phyloP scores from a whole-genome alignment of 2,888 invertebrate genomes.

The Minunthozetes semirufus region DNA sequence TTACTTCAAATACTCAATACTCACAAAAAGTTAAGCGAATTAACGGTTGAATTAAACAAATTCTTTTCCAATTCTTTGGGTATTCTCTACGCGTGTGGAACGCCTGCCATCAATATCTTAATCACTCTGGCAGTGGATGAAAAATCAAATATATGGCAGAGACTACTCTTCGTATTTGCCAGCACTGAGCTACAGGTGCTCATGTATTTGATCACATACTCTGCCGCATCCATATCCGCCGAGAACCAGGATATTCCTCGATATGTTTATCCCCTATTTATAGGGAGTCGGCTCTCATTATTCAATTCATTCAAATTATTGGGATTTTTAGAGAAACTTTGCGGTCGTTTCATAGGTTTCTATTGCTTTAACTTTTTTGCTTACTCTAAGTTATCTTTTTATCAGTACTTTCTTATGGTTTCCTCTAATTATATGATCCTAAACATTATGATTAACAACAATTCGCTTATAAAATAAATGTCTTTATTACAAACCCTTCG shows the following conservation, averaged over 20 bases:
- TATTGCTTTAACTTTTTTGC: constrained; percentile 6
- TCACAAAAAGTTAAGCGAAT: background rate
- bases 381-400: background rate
- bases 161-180: background rate
- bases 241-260: background rate
- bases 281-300: background rate
- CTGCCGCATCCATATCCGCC: background rate
- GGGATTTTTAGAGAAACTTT: background rate
- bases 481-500: too few relatives aligned
- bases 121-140: background rate
- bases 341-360: background rate
- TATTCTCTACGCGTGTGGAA: background rate
- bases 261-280: background rate
- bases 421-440: background rate
- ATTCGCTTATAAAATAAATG: too few relatives aligned
- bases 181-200: background rate
- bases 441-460: too few relatives aligned
- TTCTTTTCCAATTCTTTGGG: constrained; percentile 1
- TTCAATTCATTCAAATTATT: background rate
- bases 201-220: background rate
- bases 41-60: background rate
- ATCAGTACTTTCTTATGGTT: background rate
- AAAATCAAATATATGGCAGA: background rate
- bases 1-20: too few relatives aligned
- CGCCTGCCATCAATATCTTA: background rate